Base-by-base conservation (phyloP, 1,140 invertebrate species). In the Drosophila lowei region DNA sequence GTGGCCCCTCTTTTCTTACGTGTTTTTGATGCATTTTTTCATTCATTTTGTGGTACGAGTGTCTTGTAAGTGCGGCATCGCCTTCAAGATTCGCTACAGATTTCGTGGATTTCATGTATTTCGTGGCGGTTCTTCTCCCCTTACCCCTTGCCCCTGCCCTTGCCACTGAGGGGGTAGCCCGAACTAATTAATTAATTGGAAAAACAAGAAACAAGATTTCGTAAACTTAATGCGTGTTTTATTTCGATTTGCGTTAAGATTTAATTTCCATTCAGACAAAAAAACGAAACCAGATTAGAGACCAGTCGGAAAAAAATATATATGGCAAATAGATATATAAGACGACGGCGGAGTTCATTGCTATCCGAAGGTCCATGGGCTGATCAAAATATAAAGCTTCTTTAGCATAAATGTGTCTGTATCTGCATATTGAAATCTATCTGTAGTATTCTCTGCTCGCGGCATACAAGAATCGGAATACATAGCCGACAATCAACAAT, bases 101-200 rank as follows among this genome's bases (percentile, higher is more conserved):
- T 57, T 56, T 64, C 38, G 34, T 30, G 28, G 34, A 38, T 57
- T 56, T 64, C 38, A 25, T 30, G 28, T 25, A 38, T 57, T 56
- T 64, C 38, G 34, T 41, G 28, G 34, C 28, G 21, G 38, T 47
- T 53, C 70, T 73, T 52, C 52, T 48, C 41, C 9, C 28, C 6
- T 34, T 42, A 25, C 30, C 2, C 30, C 23, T 3, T 5, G 3
- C 23, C 23, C 5, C 23, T 6, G 4, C 21, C 2, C 21, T 23
- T 23, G 23, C 23, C 23, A 5, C 23, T 6, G 9, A 43, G 25
- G 49, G 43, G 21, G 62, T 3, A 11, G 34, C 11, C 44, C 50
- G 72, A 18, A 67, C 72, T 75, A 75, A 76, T 75, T 76, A 68
- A 68, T 75, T 75, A 61, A 75, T 75, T 76, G 72, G 15, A 11